Base-by-base conservation (phyloP, 2,113 vertebrate genomes). In the Channa maculata region DNA sequence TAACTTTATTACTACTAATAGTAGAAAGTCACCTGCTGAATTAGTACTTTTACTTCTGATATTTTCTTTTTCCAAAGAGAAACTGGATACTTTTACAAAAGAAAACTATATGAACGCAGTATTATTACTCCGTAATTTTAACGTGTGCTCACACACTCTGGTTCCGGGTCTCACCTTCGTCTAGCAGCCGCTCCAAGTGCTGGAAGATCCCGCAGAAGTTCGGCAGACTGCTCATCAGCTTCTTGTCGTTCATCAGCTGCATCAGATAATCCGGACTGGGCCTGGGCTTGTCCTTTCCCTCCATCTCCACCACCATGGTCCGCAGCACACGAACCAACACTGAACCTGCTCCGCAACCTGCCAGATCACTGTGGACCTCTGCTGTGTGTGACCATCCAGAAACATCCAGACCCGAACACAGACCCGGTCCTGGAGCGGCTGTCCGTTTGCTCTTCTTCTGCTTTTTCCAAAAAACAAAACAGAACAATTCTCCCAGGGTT, bases 131-230 rank as follows among this genome's bases (percentile, higher is more conserved):
- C 24, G 24, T 24, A 24, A 24, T 24, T 24, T 24, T 24, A 24
- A 24, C 24, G 24, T 24, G 24, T 24, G 24, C 24, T 24, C 24
- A 24, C 24, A 24, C 24, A 24, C 24, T 24, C 24, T 24, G 24
- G 24, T 8, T 49, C 10, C 14, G 36, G 3, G 15, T 36, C 71
- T 89, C 95, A 96, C 96, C 96, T 94, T 97, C 96, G 73, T 97
- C 96, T 88, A 97, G 94, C 75, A 97, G 95, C 82, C 96, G 88
- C 89, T 97, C 96, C 70, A 97, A 95, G 92, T 97, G 96, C 91
- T 95, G 96, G 95, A 97, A 97, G 90, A 97, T 96, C 88, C 96
- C 95, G 77, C 96, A 96, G 95, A 97, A 96, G 96, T 96, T 97
- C 71, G 96, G 96, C 83, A 97, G 95, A 89, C 95, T 96, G 94